Percentiles rank a stretch among this genome's conserved stretches.
Conservation (phyloP, 2,113 vertebrate species). For the Pseudorectes ferrugineus region DNA sequence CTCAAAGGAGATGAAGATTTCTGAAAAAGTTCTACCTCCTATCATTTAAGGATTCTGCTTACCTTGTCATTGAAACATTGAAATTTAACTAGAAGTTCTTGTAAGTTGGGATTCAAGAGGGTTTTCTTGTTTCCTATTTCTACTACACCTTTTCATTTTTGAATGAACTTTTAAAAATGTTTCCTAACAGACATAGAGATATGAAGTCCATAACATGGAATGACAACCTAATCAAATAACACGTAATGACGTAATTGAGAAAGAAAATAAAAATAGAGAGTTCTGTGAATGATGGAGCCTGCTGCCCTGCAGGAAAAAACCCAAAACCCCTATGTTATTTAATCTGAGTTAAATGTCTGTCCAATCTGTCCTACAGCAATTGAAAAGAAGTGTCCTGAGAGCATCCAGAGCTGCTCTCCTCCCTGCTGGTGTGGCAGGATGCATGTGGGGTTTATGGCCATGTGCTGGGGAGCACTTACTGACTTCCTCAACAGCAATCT, state of each 20-base stretch:
- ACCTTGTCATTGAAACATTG: background rate
- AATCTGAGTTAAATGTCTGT: background rate
- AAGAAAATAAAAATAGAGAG: background rate
- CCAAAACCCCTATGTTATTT: rapidly evolving
- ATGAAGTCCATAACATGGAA: background rate
- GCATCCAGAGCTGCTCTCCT: background rate
- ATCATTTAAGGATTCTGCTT: background rate
- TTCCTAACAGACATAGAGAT: background rate
- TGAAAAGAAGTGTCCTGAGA: background rate
- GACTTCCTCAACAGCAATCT: background rate
- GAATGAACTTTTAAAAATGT: background rate
- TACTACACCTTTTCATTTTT: background rate
- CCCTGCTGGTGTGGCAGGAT: background rate
- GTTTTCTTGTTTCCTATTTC: background rate
- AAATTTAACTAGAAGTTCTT: background rate
- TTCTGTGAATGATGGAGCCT: background rate
- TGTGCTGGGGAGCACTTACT: background rate
- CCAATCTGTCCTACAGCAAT: background rate
- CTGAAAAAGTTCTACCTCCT: background rate
- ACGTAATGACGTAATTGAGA: background rate
- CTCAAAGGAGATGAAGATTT: background rate
- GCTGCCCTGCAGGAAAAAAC: background rate
- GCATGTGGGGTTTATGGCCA: rapidly evolving
- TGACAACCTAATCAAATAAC: background rate
- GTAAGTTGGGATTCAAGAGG: background rate